phyloP scores from a whole-genome alignment of 2,113 vertebrate genomes.

The Cyanistes caeruleus region DNA sequence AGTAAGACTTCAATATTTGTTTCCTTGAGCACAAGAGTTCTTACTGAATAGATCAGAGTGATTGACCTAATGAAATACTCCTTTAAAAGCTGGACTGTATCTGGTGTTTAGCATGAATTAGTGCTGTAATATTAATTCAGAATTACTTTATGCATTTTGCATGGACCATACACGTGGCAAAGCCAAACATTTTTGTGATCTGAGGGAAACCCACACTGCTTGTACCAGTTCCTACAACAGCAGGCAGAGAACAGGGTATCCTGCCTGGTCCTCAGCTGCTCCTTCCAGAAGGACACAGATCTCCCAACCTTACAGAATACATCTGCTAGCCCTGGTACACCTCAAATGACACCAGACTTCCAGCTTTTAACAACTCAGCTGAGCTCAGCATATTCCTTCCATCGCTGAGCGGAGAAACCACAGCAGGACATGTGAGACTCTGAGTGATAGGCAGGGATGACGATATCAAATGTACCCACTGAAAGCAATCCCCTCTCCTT shows the following conservation, averaged over 20 bases:
- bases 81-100: not conserved
- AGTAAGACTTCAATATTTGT: not conserved
- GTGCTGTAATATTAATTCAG: not conserved
- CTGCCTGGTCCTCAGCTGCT: not conserved
- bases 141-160: not conserved
- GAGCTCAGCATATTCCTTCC: not conserved
- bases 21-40: not conserved
- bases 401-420: not conserved
- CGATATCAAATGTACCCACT: not conserved
- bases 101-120: accelerated
- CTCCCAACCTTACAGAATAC: not conserved
- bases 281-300: not conserved
- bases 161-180: not conserved
- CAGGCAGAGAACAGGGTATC: not conserved
- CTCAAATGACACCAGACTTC: not conserved
- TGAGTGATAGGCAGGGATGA: not conserved
- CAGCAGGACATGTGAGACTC: not conserved
- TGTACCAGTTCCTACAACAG: not conserved
- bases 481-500: not conserved
- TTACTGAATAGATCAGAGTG: not conserved
- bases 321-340: not conserved
- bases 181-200: not conserved
- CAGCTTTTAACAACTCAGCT: not conserved
- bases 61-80: not conserved
- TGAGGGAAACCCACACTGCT: not conserved